Base-by-base conservation (phyloP, 2,113 vertebrate species). In the Ictalurus punctatus region DNA sequence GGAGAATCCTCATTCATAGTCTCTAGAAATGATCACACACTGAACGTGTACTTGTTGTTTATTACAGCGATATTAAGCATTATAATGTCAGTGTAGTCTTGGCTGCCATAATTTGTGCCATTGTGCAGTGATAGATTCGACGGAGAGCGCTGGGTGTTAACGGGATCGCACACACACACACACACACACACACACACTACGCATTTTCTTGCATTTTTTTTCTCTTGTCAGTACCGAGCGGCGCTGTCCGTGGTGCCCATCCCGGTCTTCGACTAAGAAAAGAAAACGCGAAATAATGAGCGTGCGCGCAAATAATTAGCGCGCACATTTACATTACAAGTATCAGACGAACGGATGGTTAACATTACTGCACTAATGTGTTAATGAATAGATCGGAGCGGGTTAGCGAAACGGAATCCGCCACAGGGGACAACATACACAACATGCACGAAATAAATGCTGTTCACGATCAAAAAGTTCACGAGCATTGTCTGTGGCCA, bases 231-330 rank as follows among this genome's bases (percentile, higher is more conserved):
- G 86, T 86, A 88, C 44, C 25, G 40, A 85, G 78, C 48, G 87
- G 85, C 86, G 91, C 91, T 92, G 91, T 92, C 91, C 91, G 90
- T 88, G 90, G 91, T 91, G 88, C 91, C 90, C 89, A 83, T 65
- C 48, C 73, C 56, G 74, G 61, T 82, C n/a, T 37, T 78, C 58
- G 9, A 23, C 10, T 73, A n/a, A 74, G 65, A 30, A 14, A 37
- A 69, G 37, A 79, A 17, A 65, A 73, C 65, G 17, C 73, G 54
- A 52, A 65, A 63, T 84, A 17, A 21, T 44, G 16, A 73, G 76
- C 34, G 12, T 17, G 8, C 13, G 61, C 44, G 37, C 16, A 69
- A 61, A 85, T 71, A 81, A 27, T n/a, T 78, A 23, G 30, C 10
- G 4, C 30, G 56, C 69, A 1, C 13, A 52, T 78, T 44, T 78